Conservation (phyloP, 2,113 vertebrate genomes). For the Ictidomys tridecemlineatus region DNA sequence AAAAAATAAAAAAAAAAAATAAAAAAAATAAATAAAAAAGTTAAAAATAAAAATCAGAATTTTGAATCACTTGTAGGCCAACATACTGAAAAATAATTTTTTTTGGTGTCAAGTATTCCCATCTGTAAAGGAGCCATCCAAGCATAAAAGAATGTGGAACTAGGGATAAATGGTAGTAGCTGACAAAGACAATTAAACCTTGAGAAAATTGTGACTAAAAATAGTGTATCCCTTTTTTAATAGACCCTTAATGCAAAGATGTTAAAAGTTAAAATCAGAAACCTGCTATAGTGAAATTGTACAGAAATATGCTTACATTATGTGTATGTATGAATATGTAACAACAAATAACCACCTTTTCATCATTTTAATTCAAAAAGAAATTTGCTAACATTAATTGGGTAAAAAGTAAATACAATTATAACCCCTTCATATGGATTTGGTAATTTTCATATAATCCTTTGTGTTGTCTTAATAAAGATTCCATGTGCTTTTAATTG, state of each 20-base stretch:
- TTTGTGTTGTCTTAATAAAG: slow-evolving; percentile 14
- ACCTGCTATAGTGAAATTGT: neutral
- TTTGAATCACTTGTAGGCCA: neutral
- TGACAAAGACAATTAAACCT: neutral
- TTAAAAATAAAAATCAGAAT: neutral
- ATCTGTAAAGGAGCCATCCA: slow-evolving; percentile 8
- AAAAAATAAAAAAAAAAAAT: too few species aligned
- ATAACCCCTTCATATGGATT: neutral
- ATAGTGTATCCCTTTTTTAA: neutral
- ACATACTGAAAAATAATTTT: neutral
- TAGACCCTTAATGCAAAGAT: neutral
- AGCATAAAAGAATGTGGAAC: neutral
- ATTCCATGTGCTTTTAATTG: neutral
- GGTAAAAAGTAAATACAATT: neutral
- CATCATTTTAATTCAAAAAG: too few species aligned
- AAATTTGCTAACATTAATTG: neutral
- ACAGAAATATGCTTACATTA: neutral
- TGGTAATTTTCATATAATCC: neutral
- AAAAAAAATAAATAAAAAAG: too few species aligned
- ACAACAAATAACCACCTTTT: too few species aligned
- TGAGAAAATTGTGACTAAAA: neutral
- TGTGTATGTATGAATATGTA: too few species aligned
- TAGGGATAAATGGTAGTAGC: neutral
- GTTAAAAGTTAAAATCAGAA: slow-evolving; percentile 47
- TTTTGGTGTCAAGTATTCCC: slow-evolving; percentile 11